Conservation (phyloP, 1,140 invertebrate species). For the Psix sp. region DNA sequence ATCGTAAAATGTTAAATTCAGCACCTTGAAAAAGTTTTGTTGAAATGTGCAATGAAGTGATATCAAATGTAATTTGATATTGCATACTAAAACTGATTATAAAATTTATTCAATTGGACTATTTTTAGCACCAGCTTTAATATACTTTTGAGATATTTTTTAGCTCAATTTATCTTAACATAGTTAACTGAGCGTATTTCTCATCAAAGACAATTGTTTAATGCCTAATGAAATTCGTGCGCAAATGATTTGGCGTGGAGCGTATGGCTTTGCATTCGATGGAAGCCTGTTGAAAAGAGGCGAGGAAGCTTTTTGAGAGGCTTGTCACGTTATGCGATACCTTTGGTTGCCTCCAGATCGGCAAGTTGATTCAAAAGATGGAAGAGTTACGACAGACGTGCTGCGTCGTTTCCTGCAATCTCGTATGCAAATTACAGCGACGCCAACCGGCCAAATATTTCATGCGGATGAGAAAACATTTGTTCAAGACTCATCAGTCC, state of each 20-base stretch:
- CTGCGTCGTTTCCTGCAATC: slow-evolving; percentile 66
- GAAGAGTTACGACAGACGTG: slow-evolving; percentile 63
- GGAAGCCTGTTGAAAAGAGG: slow-evolving; percentile 23
- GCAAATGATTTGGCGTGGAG: slow-evolving; percentile 29
- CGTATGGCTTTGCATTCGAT: slow-evolving; percentile 19
- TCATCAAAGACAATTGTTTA: slow-evolving; percentile 37
- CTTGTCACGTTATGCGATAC: slow-evolving; percentile 68
- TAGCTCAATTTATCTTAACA: neutral
- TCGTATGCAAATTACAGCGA: slow-evolving; percentile 70
- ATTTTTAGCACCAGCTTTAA: too few relatives aligned
- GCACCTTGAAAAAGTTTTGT: too few relatives aligned
- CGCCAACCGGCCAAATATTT: slow-evolving; percentile 51
- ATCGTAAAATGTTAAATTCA: neutral
- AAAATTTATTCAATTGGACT: too few relatives aligned
- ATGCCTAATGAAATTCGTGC: slow-evolving; percentile 37
- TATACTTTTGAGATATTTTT: too few relatives aligned
- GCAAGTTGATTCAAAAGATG: slow-evolving; percentile 61
- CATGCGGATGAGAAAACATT: slow-evolving; percentile 64
- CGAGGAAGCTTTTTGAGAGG: slow-evolving; percentile 55
- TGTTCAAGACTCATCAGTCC: slow-evolving; percentile 60
- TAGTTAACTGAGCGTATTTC: slow-evolving; percentile 15
- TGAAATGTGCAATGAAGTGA: too few relatives aligned
- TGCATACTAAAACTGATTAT: too few relatives aligned
- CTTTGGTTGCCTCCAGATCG: slow-evolving; percentile 57
- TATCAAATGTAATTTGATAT: too few relatives aligned